A percentile compares a stretch with the other conserved stretches of the same genome.
phyloP scores from a whole-genome alignment of 2,888 invertebrate species.

The Matsumyia berberina region DNA sequence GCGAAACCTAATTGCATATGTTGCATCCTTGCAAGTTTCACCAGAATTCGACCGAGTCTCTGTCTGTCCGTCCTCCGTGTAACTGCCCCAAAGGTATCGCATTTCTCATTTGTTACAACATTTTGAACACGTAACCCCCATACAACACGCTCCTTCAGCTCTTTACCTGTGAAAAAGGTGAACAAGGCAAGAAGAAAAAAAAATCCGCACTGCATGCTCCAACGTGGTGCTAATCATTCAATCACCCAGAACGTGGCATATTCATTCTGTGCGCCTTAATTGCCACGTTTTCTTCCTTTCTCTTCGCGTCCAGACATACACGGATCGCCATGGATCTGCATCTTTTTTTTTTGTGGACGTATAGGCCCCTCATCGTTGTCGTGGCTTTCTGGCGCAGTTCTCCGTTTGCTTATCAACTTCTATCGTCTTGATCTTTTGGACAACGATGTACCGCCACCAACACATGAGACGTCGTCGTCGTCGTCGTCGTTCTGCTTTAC shows the following conservation, averaged over 20 bases:
- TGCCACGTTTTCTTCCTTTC: constrained; percentile 59
- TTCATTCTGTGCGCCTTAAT: constrained; percentile 68
- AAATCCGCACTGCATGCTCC: constrained; percentile 26
- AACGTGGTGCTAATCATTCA: constrained; percentile 71
- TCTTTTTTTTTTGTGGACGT: neutral
- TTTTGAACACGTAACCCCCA: constrained; percentile 55
- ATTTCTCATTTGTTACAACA: constrained; percentile 61
- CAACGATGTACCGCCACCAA: constrained; percentile 16
- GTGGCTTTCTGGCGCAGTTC: neutral
- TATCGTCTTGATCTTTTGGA: constrained; percentile 48
- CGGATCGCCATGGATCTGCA: constrained; percentile 31
- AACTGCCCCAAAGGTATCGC: constrained; percentile 38
- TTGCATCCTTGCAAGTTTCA: neutral
- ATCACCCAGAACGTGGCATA: constrained; percentile 72
- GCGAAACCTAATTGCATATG: neutral
- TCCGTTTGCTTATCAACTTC: constrained; percentile 3
- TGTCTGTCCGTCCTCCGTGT: neutral
- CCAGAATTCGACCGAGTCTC: neutral
- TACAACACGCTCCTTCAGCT: neutral
- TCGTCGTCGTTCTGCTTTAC: constrained; percentile 21
- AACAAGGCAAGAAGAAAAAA: neutral
- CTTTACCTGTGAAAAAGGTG: constrained; percentile 6
- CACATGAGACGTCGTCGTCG: constrained; percentile 2
- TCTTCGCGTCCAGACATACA: constrained; percentile 10
- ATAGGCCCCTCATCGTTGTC: neutral